Evolutionary conservation across 2,797 vertebrate genomes (phyloP).

Genomic region (Leucoraja ocellata): DNA sequence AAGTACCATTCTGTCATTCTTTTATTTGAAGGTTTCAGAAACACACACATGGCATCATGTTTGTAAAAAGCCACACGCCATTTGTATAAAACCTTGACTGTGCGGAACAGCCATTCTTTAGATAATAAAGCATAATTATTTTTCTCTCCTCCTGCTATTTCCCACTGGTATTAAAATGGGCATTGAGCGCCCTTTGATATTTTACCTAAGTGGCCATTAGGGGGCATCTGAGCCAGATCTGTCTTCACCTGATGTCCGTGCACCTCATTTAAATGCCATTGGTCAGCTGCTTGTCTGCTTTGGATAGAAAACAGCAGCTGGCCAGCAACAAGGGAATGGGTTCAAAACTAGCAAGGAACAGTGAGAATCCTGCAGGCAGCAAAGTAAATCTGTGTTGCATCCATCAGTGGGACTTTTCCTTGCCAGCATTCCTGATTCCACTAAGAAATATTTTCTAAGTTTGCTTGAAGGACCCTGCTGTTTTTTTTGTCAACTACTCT

Average conservation of each 20-base stretch:
- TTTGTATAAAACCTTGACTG: background rate
- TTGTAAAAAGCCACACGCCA: background rate
- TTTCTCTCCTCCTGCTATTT: background rate
- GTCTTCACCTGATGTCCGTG: background rate
- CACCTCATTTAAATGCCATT: background rate
- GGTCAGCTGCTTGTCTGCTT: background rate
- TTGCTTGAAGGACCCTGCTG: background rate
- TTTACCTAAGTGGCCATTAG: background rate
- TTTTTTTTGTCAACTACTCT: background rate
- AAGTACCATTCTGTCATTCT: slow-evolving; percentile 29
- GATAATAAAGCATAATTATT: background rate
- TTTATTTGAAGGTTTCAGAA: slow-evolving; percentile 9
- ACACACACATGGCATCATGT: background rate
- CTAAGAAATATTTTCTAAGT: background rate
- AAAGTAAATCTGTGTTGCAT: background rate
- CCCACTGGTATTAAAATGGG: background rate
- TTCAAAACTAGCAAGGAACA: background rate
- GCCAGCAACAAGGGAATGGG: background rate
- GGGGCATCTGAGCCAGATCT: background rate
- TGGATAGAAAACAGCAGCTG: background rate
- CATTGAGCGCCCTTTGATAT: background rate
- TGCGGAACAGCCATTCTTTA: background rate
- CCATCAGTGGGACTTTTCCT: too few relatives aligned
- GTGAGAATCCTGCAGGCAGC: background rate
- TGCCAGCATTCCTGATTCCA: background rate